phyloP scores from a whole-genome alignment of 1,140 invertebrate species.

The Megathymus violae region DNA sequence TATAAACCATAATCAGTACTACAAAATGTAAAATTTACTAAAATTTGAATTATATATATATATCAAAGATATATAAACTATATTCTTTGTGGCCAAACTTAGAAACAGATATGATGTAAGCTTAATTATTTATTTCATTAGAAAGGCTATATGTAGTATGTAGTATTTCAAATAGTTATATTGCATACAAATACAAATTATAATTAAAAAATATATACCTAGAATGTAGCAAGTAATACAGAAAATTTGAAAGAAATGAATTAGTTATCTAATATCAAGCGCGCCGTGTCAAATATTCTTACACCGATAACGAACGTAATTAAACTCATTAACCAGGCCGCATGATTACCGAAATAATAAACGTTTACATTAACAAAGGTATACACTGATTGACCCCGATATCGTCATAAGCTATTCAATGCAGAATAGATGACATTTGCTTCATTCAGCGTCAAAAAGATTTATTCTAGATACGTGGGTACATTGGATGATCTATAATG shows the following conservation, averaged over 20 bases:
- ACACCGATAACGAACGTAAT: conserved; percentile 26
- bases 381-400: conserved; percentile 23
- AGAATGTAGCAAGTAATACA: neutral
- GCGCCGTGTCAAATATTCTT: conserved; percentile 23
- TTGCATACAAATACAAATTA: too few species aligned
- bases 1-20: too few species aligned
- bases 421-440: conserved; percentile 29
- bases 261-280: conserved; percentile 33
- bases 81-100: too few species aligned
- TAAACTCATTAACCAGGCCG: conserved; percentile 29
- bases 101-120: too few species aligned
- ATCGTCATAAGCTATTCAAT: conserved; percentile 23
- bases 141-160: too few species aligned
- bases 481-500: too few species aligned
- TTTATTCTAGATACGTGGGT: neutral
- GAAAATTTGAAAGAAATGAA: conserved; percentile 22
- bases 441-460: conserved; percentile 1
- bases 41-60: too few species aligned
- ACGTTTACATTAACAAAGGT: conserved; percentile 26
- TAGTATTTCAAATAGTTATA: too few species aligned
- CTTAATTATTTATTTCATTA: too few species aligned
- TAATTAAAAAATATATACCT: too few species aligned
- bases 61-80: too few species aligned
- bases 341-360: conserved; percentile 30
- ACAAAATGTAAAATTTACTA: too few species aligned